Conservation (phyloP, 1,140 invertebrate species). For the Pemphigus obesinymphae region DNA sequence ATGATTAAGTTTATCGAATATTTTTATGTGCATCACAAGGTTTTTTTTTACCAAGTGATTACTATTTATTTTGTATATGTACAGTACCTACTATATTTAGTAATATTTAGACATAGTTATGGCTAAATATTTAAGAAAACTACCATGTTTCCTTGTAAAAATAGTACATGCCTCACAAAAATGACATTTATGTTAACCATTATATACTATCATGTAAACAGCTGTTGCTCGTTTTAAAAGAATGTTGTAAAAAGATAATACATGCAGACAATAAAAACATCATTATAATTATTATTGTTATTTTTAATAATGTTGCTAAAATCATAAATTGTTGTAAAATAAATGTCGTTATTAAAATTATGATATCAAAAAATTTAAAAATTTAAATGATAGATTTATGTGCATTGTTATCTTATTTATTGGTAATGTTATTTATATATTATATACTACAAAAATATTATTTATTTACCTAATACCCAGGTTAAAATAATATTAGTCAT, state of each 20-base stretch:
- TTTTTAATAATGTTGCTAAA: background rate
- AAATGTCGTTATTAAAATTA: background rate
- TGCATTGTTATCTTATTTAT: background rate
- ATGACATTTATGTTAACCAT: background rate
- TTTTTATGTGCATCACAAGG: conserved; percentile 25
- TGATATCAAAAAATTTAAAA: background rate
- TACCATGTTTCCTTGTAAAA: background rate
- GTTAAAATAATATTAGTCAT: no score
- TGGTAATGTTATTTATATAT: background rate
- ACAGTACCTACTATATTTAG: conserved; percentile 3
- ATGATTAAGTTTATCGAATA: conserved; percentile 10
- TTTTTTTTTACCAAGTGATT: conserved; percentile 13
- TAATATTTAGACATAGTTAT: background rate
- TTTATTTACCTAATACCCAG: no score
- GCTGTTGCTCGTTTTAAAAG: background rate
- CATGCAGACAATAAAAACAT: conserved; percentile 27
- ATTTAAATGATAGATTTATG: background rate
- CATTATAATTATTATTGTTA: conserved; percentile 16
- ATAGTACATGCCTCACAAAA: background rate
- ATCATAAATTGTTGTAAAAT: background rate
- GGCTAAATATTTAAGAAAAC: conserved; percentile 1
- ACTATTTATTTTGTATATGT: conserved; percentile 30
- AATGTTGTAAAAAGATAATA: conserved; percentile 10
- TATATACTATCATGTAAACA: background rate
- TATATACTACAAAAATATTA: no score